Evolutionary conservation across 1,140 invertebrate genomes (phyloP).

Genomic region (Euschistus heros): DNA sequence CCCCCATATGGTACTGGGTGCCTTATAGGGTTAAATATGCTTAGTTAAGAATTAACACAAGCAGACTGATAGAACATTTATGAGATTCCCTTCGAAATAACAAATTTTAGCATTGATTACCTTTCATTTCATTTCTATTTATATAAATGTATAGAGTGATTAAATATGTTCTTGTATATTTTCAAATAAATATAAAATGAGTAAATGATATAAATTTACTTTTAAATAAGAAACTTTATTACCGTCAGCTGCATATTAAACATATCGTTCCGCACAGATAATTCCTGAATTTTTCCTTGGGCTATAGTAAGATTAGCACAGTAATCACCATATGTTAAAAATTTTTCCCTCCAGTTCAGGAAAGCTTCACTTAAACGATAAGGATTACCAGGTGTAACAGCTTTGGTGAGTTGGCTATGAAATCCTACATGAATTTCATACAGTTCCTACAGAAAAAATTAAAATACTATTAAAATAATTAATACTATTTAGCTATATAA

Average conservation of each 20-base stretch:
- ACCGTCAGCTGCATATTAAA: not conserved
- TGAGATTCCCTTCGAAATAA: too few relatives aligned
- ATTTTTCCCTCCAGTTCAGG: constrained; percentile 76
- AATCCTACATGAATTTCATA: constrained; percentile 77
- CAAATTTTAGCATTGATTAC: too few relatives aligned
- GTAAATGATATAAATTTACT: too few relatives aligned
- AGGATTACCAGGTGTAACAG: constrained; percentile 41
- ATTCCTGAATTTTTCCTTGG: constrained; percentile 63
- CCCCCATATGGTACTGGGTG: too few relatives aligned
- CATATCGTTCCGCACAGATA: constrained; percentile 50
- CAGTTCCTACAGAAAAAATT: constrained; percentile 50
- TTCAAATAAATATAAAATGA: not conserved
- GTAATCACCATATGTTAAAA: constrained; percentile 90
- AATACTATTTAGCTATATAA: too few relatives aligned
- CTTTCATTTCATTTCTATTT: too few relatives aligned
- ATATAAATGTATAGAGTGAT: too few relatives aligned
- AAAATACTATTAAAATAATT: constrained; percentile 6
- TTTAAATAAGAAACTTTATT: not conserved
- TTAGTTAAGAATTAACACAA: too few relatives aligned
- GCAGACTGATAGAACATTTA: too few relatives aligned
- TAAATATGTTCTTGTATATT: too few relatives aligned
- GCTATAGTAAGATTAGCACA: constrained; percentile 82
- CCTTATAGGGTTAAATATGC: too few relatives aligned
- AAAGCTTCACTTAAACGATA: constrained; percentile 62
- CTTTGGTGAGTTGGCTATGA: constrained; percentile 63